Percentiles rank a stretch among this genome's conserved stretches.
Evolutionary conservation across 2,113 vertebrate genomes (phyloP).

Genomic region (Crotalus horridus): DNA sequence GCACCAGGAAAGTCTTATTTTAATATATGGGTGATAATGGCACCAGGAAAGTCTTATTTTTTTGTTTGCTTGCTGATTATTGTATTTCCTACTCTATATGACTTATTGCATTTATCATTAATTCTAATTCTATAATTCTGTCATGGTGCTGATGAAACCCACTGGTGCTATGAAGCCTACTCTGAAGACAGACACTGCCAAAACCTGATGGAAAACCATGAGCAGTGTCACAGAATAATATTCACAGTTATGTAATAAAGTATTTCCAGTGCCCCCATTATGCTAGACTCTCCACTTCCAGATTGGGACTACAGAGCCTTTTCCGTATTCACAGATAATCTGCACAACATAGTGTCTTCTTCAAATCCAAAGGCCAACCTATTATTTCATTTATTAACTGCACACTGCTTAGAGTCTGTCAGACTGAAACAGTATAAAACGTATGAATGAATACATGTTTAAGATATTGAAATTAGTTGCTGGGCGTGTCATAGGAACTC

Average conservation of each 20-base stretch:
- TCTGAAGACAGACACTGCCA: neutral
- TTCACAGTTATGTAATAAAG: neutral
- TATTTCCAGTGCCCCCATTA: neutral
- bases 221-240: neutral
- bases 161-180: too few species aligned
- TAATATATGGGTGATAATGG: neutral
- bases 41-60: neutral
- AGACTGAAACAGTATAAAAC: neutral
- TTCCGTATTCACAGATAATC: neutral
- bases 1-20: neutral
- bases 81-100: neutral
- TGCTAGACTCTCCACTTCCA: neutral
- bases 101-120: neutral
- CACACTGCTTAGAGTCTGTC: neutral
- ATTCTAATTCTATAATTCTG: too few species aligned
- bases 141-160: too few species aligned
- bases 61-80: neutral
- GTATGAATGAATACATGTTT: neutral
- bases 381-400: neutral
- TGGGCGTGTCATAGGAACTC: neutral
- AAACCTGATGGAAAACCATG: neutral
- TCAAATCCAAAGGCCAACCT: neutral
- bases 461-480: neutral
- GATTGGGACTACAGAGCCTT: neutral
- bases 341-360: too few species aligned